These are phyloP conservation scores for Trichogramma evanescens DNA, from an alignment of 2,888 invertebrate genomes.

Conservation along the genomic window DNA sequence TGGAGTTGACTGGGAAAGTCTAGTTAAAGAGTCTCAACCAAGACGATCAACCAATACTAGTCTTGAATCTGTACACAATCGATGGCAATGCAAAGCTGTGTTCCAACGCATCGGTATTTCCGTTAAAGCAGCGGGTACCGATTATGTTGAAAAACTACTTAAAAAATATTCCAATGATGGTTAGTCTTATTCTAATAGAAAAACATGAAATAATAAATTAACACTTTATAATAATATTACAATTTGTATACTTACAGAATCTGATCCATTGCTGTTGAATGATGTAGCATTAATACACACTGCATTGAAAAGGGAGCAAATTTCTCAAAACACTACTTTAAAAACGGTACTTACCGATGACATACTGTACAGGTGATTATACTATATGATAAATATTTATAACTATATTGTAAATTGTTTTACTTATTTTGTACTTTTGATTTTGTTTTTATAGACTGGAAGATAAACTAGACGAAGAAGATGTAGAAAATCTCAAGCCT, in stretches of 20 bases:
- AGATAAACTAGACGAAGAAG: slow-evolving; percentile 39
- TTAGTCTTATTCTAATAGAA: slow-evolving; percentile 10
- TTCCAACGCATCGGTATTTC: slow-evolving; percentile 77
- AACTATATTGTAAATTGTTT: neutral
- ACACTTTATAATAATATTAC: neutral
- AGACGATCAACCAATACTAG: slow-evolving; percentile 38
- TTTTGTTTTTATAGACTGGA: slow-evolving; percentile 30
- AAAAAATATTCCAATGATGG: slow-evolving; percentile 35
- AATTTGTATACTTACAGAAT: slow-evolving; percentile 24
- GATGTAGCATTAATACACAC: slow-evolving; percentile 41
- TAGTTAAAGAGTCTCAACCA: slow-evolving; percentile 70
- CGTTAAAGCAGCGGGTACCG: slow-evolving; percentile 66
- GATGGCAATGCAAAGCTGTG: slow-evolving; percentile 75
- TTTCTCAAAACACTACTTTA: slow-evolving; percentile 30
- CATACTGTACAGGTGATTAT: slow-evolving; percentile 35
- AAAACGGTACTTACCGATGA: slow-evolving; percentile 33
- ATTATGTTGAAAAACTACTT: slow-evolving; percentile 48
- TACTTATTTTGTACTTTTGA: neutral
- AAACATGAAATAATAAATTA: neutral
- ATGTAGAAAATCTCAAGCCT: slow-evolving; percentile 39
- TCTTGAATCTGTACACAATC: slow-evolving; percentile 60
- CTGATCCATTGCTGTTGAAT: slow-evolving; percentile 32
- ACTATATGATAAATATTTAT: neutral
- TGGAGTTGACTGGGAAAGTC: slow-evolving; percentile 91
- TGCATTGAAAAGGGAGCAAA: slow-evolving; percentile 33